Evolutionary conservation across 2,113 vertebrate genomes (phyloP), one percentile per base, ranked within the genome.

Genomic region (Progne subis): DNA sequence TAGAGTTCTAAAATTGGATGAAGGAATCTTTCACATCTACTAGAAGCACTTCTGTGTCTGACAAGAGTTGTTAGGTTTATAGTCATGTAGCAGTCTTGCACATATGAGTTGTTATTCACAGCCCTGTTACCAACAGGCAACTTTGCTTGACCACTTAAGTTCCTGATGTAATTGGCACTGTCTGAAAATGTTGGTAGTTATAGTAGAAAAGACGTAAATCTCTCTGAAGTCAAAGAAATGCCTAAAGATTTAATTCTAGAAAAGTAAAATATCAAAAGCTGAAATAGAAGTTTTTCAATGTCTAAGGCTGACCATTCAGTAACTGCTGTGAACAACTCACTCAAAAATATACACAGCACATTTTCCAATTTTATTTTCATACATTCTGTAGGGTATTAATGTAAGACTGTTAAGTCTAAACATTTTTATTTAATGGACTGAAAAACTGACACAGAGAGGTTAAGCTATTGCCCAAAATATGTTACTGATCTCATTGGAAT

Each of bases 391-490:
- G 11, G 5, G 5, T 43, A 37, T 59, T 70, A n/a, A 18, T 77
- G 12, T 37, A 81, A 57, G 19, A 72, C 23, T n/a, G 21, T 44
- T 64, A 63, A 68, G 11, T 43, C 72, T 88, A 44, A 92, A 60
- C 34, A 53, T 60, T 59, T 8, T 47, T 64, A 80, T 34, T 29
- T 80, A 71, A 74, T 6, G 19, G 59, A 90, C 23, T 71, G 25
- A 64, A 57, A 88, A 91, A 78, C 88, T 86, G 72, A 92, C 72
- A 94, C 23, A 91, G 86, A 96, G 78, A 90, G 46, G 47, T 86
- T 88, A 96, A 94, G 71, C 56, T 65, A 55, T 41, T 75, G 68
- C 79, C 39, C 63, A 83, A 85, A 72, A 53, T 24, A 18, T 23
- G 12, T 49, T 37, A 23, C 16, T 52, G 20, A 60, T 37, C 10